These are phyloP conservation scores for Platygyra sinensis DNA, from an alignment of 64 coral and sea anemone species.

Conservation along the genomic window DNA sequence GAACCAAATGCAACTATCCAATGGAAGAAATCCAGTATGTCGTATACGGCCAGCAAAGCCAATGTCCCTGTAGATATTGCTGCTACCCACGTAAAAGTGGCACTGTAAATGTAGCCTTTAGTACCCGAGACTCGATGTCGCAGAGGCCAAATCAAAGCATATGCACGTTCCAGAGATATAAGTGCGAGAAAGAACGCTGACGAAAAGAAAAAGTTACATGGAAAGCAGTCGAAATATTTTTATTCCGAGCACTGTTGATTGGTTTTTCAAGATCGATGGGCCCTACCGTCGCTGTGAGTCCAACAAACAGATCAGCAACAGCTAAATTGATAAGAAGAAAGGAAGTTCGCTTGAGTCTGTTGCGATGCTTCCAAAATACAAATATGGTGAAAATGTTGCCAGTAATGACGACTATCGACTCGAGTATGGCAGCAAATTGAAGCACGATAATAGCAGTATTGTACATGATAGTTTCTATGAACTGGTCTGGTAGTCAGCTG, in stretches of 20 bases:
- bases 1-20: too few relatives aligned
- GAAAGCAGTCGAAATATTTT: background rate
- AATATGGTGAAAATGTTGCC: background rate
- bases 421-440: too few relatives aligned
- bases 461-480: too few relatives aligned
- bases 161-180: background rate
- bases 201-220: background rate
- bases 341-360: background rate
- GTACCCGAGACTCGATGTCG: background rate
- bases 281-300: background rate
- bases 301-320: background rate
- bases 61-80: background rate
- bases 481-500: too few relatives aligned
- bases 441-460: too few relatives aligned
- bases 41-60: background rate
- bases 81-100: background rate
- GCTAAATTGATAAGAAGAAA: constrained; percentile 5
- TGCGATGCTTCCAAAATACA: background rate
- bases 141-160: background rate
- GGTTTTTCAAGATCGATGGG: background rate
- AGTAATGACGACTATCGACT: background rate
- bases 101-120: background rate
- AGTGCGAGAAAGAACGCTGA: background rate
- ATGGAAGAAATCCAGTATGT: background rate
- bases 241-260: background rate